These are phyloP conservation scores for Cephalopterus ornatus DNA, from an alignment of 2,113 vertebrate species.

Conservation along the genomic window DNA sequence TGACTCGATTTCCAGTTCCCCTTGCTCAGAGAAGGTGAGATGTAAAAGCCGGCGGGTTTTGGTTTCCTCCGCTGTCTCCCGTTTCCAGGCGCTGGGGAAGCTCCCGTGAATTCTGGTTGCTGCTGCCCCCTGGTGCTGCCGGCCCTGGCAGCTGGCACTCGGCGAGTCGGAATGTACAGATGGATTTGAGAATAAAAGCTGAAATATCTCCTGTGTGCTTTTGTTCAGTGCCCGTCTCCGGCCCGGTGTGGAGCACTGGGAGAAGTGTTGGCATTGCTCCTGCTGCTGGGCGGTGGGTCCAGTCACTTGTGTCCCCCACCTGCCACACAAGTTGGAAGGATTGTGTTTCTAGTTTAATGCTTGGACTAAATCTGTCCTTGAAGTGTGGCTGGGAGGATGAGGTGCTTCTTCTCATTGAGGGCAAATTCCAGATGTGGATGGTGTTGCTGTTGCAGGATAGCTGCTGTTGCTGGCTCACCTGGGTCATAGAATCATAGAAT, in stretches of 20 bases:
- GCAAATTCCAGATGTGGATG: neutral
- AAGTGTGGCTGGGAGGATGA: neutral
- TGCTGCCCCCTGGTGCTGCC: constrained; percentile 58
- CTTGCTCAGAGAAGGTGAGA: neutral
- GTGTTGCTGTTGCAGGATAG: neutral
- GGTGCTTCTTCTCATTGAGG: neutral
- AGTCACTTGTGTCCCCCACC: rapidly evolving
- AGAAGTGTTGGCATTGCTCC: neutral
- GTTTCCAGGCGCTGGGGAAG: constrained; percentile 9
- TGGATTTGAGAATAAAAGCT: constrained; percentile 48
- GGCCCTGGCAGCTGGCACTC: neutral
- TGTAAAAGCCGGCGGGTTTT: neutral
- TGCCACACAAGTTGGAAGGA: neutral
- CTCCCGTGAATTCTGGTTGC: neutral
- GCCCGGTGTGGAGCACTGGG: neutral
- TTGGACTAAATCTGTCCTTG: neutral
- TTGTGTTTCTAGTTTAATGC: neutral
- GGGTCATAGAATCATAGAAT: neutral
- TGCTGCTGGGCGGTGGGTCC: rapidly evolving
- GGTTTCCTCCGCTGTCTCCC: constrained; percentile 24
- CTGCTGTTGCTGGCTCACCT: neutral
- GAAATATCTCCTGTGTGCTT: neutral
- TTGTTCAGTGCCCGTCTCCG: neutral
- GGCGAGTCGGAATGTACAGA: constrained; percentile 12
- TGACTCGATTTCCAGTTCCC: neutral